These are phyloP conservation scores for Campylorhamphus procurvoides DNA, from an alignment of 2,113 vertebrate genomes.

Conservation along the genomic window DNA sequence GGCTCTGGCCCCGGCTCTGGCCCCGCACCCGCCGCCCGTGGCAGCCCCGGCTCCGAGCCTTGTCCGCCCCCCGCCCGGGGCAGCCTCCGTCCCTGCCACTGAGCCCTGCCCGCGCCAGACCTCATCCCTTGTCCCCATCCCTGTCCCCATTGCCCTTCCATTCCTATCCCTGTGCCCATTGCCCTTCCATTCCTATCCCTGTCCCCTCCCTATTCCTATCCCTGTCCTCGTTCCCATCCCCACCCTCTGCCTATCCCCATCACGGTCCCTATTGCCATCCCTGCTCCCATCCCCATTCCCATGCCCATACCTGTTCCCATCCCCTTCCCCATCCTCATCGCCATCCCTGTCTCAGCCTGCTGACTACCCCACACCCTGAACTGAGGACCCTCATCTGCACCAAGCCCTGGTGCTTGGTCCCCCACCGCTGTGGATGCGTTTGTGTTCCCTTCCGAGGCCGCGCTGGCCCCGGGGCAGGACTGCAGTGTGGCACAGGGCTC, in stretches of 20 bases:
- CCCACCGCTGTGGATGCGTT: fast-evolving
- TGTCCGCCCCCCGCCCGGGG: not conserved
- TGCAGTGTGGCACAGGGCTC: fast-evolving
- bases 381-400: not conserved
- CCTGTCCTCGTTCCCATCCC: fast-evolving
- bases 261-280: no score
- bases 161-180: fast-evolving
- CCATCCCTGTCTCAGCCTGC: not conserved
- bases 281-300: no score
- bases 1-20: no score
- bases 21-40: no score
- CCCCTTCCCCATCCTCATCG: not conserved
- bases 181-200: not conserved
- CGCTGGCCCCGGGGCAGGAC: not conserved
- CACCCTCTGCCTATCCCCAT: no score
- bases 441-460: fast-evolving
- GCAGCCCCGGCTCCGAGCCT: not conserved
- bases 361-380: not conserved
- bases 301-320: not conserved
- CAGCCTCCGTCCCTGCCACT: not conserved
- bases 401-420: not conserved
- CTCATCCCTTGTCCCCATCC: no score
- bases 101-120: not conserved
- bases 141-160: no score
- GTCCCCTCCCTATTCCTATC: no score